A percentile compares a stretch with the other conserved stretches of the same genome.
These are phyloP conservation scores for Enteromius radiatus DNA, from an alignment of 2,797 vertebrate species.

Conservation along the genomic window DNA sequence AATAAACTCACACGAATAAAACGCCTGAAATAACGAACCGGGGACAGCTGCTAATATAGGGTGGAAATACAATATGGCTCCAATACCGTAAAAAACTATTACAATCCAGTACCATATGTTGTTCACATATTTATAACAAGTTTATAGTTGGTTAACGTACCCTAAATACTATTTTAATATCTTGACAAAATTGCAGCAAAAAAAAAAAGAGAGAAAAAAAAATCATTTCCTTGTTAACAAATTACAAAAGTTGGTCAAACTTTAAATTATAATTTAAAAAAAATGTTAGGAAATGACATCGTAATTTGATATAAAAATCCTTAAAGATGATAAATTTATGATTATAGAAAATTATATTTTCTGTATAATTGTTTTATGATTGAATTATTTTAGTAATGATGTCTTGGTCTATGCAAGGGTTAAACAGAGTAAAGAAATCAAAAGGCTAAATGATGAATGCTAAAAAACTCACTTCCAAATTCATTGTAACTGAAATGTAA, in stretches of 20 bases:
- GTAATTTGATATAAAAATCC: not conserved
- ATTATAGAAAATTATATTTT: too few relatives aligned
- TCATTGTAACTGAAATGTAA: not conserved
- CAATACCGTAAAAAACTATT: not conserved
- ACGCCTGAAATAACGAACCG: not conserved
- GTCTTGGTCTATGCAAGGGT: not conserved
- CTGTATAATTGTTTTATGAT: not conserved
- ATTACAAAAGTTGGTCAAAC: not conserved
- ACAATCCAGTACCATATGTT: not conserved
- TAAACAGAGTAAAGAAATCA: not conserved
- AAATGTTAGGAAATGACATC: not conserved
- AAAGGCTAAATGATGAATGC: not conserved
- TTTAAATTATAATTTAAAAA: not conserved
- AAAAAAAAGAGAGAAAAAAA: not conserved
- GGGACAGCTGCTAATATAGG: not conserved
- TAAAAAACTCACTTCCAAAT: not conserved
- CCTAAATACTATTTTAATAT: not conserved
- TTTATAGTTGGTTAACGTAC: not conserved
- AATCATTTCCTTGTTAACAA: not conserved
- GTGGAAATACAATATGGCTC: not conserved
- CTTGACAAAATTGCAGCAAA: not conserved
- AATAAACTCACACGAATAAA: not conserved
- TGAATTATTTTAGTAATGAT: not conserved
- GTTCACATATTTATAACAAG: not conserved
- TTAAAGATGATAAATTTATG: not conserved